Conservation (phyloP, 2,797 vertebrate species). For the Chiloscyllium punctatum region DNA sequence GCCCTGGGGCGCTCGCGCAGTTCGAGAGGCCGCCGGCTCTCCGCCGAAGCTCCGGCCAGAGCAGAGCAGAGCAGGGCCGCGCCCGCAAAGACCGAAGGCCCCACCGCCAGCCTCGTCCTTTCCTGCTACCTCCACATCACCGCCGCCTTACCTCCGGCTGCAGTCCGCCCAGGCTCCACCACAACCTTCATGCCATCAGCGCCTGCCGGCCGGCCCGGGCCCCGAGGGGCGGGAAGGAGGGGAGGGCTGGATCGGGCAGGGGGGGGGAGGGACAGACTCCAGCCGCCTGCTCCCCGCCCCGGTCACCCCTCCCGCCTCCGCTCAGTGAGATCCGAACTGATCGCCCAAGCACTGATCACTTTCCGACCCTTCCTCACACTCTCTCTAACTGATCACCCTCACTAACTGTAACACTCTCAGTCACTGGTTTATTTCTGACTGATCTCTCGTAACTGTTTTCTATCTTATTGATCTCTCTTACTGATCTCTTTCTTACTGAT, state of each 20-base stretch:
- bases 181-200: slow-evolving; percentile 2
- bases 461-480: neutral
- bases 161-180: neutral
- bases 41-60: too few species aligned
- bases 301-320: neutral
- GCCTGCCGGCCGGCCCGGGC: neutral
- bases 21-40: too few species aligned
- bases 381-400: neutral
- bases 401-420: too few species aligned
- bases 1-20: too few species aligned
- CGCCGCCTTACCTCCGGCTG: neutral
- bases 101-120: neutral
- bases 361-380: neutral
- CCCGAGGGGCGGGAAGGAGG: neutral
- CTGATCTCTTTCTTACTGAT: neutral
- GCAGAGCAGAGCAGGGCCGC: too few species aligned
- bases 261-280: neutral
- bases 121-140: neutral
- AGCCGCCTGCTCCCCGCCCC: neutral
- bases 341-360: neutral
- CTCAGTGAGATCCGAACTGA: neutral
- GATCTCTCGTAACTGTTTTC: neutral
- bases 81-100: neutral
- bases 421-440: neutral
- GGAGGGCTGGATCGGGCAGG: neutral